Conservation (phyloP, 2,797 vertebrate species). For the Bovichtus diacanthus region DNA sequence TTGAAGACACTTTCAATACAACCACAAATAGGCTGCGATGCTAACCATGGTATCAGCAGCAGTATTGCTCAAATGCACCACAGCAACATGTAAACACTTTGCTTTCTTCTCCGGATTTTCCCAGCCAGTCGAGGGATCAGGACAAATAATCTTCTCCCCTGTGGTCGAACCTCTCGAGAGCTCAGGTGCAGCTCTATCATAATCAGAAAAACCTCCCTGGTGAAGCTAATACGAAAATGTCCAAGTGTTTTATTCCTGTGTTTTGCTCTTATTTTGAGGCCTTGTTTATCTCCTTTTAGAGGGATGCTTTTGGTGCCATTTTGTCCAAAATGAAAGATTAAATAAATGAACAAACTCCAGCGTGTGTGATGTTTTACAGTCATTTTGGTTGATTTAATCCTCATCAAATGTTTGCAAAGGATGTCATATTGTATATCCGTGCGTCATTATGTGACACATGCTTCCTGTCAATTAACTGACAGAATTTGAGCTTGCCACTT, state of each 20-base stretch:
- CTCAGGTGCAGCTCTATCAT: constrained; percentile 19
- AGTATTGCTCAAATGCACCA: neutral
- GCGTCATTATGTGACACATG: neutral
- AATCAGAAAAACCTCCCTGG: neutral
- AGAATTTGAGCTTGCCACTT: neutral
- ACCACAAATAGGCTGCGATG: neutral
- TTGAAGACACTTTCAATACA: no score
- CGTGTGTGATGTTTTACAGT: neutral
- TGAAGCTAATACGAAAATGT: neutral
- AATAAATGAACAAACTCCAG: neutral
- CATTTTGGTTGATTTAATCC: neutral
- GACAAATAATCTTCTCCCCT: constrained; percentile 7
- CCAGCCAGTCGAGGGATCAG: neutral
- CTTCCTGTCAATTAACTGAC: neutral
- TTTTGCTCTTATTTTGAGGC: neutral
- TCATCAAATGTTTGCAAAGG: no score
- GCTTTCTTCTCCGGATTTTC: constrained; percentile 6
- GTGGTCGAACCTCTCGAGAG: constrained; percentile 5
- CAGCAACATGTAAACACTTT: neutral
- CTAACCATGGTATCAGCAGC: neutral
- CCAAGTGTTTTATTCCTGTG: neutral
- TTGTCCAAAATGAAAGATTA: neutral
- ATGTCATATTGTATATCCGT: neutral
- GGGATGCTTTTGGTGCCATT: neutral
- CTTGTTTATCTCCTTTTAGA: neutral